phyloP scores from a whole-genome alignment of 53 echinoderm and acorn worm species.

The Echinarachnius parma region DNA sequence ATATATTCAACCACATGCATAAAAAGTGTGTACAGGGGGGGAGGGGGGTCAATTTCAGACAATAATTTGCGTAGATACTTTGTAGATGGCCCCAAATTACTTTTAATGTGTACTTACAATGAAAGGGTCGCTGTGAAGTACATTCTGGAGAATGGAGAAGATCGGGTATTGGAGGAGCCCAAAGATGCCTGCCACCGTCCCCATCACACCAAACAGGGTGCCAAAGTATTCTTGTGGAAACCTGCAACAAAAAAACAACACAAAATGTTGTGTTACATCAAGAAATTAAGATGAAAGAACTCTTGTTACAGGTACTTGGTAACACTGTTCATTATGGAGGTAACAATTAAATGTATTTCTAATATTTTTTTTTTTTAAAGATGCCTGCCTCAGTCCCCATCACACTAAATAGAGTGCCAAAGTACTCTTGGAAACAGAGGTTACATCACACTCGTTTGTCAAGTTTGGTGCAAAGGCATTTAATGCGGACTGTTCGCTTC shows the following conservation, averaged over 20 bases:
- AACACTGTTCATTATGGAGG: too few relatives aligned
- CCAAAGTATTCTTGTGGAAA: conserved; percentile 85
- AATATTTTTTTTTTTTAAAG: too few relatives aligned
- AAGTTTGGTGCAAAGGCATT: too few relatives aligned
- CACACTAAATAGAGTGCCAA: conserved; percentile 73
- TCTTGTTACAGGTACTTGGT: too few relatives aligned
- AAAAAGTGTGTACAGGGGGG: too few relatives aligned
- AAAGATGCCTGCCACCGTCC: conserved; percentile 49
- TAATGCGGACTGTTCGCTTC: too few relatives aligned
- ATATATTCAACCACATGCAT: too few relatives aligned
- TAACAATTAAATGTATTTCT: too few relatives aligned
- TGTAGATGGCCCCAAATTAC: too few relatives aligned
- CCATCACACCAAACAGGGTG: conserved; percentile 62
- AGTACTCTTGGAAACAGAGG: conserved; percentile 64
- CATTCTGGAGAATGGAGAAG: conserved; percentile 56
- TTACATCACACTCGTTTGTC: too few relatives aligned
- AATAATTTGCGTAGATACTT: too few relatives aligned
- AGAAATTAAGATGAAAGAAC: neutral
- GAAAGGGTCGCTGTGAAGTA: conserved; percentile 59
- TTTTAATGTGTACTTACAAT: conserved; percentile 16
- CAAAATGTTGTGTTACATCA: neutral
- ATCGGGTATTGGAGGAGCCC: conserved; percentile 80
- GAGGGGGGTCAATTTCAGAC: too few relatives aligned
- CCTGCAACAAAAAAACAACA: conserved; percentile 28
- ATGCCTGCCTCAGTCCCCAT: conserved; percentile 47